Conservation (phyloP, 2,888 invertebrate species). For the Imbricaverruca yamaguchii region DNA sequence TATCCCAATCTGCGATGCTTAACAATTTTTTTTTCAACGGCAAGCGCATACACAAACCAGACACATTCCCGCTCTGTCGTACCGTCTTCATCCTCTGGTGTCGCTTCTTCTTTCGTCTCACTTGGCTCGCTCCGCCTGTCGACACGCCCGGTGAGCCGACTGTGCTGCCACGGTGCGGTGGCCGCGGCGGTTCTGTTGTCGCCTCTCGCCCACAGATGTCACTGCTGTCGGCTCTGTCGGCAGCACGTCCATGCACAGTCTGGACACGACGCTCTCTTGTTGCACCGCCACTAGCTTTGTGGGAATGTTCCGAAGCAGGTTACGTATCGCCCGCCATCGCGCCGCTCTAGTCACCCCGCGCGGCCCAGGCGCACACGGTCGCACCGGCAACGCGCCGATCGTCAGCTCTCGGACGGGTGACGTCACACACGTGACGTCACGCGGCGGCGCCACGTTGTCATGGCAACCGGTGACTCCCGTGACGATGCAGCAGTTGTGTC, state of each 20-base stretch:
- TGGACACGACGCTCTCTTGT: slow-evolving; percentile 11
- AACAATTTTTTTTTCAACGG: no score
- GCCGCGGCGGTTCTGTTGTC: neutral
- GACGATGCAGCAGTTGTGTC: no score
- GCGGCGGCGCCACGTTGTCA: no score
- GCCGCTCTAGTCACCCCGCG: no score
- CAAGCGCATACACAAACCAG: neutral
- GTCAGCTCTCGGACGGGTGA: no score
- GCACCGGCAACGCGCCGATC: no score
- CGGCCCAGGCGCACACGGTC: no score
- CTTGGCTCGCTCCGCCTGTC: neutral
- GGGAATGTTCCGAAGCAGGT: slow-evolving; percentile 19
- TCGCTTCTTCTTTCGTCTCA: neutral
- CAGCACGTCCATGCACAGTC: slow-evolving; percentile 10
- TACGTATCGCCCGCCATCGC: neutral
- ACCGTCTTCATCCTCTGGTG: neutral
- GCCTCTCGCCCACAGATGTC: slow-evolving; percentile 1
- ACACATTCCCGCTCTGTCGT: neutral
- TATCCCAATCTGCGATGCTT: no score
- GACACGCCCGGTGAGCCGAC: neutral
- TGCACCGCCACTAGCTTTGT: slow-evolving; percentile 19
- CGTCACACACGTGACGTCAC: no score
- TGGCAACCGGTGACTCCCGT: no score
- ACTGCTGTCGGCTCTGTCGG: neutral
- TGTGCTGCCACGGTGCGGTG: neutral